Percentiles rank a stretch among this genome's conserved stretches.
These are phyloP conservation scores for Oreochromis aureus DNA, from an alignment of 2,113 vertebrate species.

Conservation along the genomic window DNA sequence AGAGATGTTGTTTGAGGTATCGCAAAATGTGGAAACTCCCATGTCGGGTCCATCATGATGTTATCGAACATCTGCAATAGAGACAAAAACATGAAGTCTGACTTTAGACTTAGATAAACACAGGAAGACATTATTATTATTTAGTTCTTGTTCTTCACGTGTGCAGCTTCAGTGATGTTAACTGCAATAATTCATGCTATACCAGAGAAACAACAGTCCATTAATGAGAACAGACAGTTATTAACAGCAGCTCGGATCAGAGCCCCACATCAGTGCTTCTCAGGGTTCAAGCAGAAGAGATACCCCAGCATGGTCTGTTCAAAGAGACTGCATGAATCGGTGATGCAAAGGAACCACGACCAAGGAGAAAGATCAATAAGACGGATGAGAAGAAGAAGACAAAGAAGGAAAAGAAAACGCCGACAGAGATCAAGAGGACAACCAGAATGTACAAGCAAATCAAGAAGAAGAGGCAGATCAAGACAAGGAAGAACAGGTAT, in stretches of 20 bases:
- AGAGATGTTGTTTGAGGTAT: conserved; percentile 8
- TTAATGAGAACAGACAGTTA: neutral
- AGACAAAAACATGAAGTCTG: neutral
- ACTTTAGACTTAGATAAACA: neutral
- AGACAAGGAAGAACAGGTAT: neutral
- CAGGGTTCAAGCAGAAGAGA: neutral
- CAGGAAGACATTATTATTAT: neutral
- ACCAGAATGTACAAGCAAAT: neutral
- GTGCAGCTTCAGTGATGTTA: neutral
- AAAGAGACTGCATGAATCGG: neutral
- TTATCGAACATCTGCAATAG: conserved; percentile 43
- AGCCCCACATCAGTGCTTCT: neutral
- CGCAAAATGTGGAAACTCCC: conserved; percentile 21
- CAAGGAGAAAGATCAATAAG: neutral
- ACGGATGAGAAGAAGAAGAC: neutral
- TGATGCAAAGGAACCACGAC: neutral
- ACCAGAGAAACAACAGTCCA: neutral
- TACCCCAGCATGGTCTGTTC: neutral
- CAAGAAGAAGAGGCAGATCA: neutral
- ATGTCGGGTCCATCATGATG: conserved; percentile 35
- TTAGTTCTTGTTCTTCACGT: neutral
- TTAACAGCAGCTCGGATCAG: neutral
- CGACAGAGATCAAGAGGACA: neutral
- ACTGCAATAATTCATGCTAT: neutral
- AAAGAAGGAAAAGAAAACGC: neutral